Evolutionary conservation across 1,140 invertebrate species (phyloP), one percentile per base, ranked within the genome.

Genomic region (Lepidurus couesii): DNA sequence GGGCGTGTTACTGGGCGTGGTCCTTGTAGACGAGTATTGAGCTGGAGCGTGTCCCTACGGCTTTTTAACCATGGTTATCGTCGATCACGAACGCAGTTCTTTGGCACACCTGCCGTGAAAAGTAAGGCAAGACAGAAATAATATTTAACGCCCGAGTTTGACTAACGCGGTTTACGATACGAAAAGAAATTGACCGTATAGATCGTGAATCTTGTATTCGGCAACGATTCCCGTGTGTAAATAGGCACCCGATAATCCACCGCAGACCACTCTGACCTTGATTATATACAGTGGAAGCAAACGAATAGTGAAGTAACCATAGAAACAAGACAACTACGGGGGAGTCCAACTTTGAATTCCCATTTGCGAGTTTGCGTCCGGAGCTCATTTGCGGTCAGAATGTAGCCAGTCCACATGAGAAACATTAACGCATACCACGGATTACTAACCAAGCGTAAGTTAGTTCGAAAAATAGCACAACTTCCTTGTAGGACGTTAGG

Each of bases 51-150:
- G 53, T 65, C 53, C 34, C 53, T 65, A 65, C 21, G 16, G 53
- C 53, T 65, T 21, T 65, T 65, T 65, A 65, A 65, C 53, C 53
- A 65, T 65, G 53, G 53, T 65, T 65, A 65, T 65, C 6, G 53
- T 21, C 3, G n/a, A 65, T 65, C 53, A 65, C 53, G 53, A 65
- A 65, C 21, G n/a, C 53, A 65, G 53, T 65, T 65, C 53, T 65
- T 65, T 65, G 53, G 53, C n/a, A 65, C 53, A 65, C 53, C n/a
- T 65, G 53, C 53, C 53, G 53, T 65, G 53, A 65, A 65, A 65
- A 65, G 53, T 65, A 16, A 65, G 1, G 13, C 53, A 65, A 65
- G 53, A 65, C 4, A 7, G 16, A 21, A 65, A 21, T 7, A 9
- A 65, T 65, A 65, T 13, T 21, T 21, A 13, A 65, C 16, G 53